A percentile compares a stretch with the other conserved stretches of the same genome.
These are phyloP conservation scores for Barnardius zonarius DNA, from an alignment of 2,113 vertebrate species.

Conservation along the genomic window DNA sequence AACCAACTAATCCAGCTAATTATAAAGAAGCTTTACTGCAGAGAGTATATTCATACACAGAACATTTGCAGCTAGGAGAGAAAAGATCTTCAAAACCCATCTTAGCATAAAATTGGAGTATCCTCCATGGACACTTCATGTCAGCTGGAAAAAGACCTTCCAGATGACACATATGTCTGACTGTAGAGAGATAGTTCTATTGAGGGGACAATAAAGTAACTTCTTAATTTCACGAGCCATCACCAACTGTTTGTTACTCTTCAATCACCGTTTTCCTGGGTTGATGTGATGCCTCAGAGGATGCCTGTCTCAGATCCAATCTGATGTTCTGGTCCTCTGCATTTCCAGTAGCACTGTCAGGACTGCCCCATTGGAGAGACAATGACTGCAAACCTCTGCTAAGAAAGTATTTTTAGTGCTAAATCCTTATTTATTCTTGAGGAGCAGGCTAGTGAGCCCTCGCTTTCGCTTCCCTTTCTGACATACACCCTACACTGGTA, in stretches of 20 bases:
- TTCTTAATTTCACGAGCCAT: neutral
- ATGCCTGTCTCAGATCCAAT: neutral
- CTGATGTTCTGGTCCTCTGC: neutral
- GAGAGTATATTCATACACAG: neutral
- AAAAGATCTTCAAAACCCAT: neutral
- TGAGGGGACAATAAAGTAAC: neutral
- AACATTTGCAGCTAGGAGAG: neutral
- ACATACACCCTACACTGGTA: neutral
- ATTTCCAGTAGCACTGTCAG: neutral
- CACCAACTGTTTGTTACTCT: neutral
- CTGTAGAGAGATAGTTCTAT: neutral
- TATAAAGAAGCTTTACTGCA: neutral
- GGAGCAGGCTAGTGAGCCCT: neutral
- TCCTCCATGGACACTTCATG: neutral
- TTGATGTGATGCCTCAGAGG: neutral
- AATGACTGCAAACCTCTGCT: neutral
- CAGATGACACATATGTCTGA: neutral
- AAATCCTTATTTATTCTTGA: neutral
- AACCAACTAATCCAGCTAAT: neutral
- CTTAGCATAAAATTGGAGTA: neutral
- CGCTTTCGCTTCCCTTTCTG: neutral
- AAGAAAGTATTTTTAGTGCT: neutral
- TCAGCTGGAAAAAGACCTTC: neutral
- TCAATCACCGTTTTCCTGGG: neutral
- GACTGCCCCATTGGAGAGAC: neutral